Evolutionary conservation across 2,797 vertebrate genomes (phyloP).

Genomic region (Eulemur rubriventer): DNA sequence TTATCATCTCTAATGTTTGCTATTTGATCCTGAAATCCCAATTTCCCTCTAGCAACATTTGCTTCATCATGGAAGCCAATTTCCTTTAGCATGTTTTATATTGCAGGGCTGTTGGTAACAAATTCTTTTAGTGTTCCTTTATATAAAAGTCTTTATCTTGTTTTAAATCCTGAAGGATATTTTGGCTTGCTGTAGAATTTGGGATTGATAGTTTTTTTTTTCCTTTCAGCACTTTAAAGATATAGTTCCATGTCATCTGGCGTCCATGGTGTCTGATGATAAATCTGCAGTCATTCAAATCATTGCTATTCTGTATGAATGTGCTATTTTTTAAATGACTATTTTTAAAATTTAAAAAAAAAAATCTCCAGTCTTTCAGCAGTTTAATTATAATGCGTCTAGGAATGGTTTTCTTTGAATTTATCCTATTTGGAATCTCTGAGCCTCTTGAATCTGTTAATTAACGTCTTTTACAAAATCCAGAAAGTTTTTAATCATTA

Average conservation of each 20-base stretch:
- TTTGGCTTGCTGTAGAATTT: not conserved
- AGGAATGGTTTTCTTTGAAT: not conserved
- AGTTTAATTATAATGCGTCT: not conserved
- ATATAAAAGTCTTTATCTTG: not conserved
- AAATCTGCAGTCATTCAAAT: not conserved
- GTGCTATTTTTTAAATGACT: not conserved
- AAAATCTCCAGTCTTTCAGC: not conserved
- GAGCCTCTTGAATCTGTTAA: conserved; percentile 12
- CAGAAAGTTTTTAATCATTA: not conserved
- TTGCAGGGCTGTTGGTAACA: not conserved
- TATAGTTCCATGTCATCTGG: not conserved
- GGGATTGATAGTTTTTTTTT: not conserved
- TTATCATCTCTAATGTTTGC: not conserved
- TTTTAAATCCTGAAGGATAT: not conserved
- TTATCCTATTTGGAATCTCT: not conserved
- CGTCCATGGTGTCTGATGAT: not conserved
- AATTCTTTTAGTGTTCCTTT: conserved; percentile 15
- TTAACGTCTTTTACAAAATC: conserved; percentile 13
- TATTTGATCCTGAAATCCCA: conserved; percentile 14
- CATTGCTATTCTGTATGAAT: not conserved
- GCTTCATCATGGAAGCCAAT: not conserved
- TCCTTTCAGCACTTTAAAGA: conserved; percentile 15
- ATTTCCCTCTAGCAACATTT: not conserved
- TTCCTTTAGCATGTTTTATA: not conserved
- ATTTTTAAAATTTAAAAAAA: not conserved